These are phyloP conservation scores for Lobophora halterata DNA, from an alignment of 2,888 invertebrate genomes.

Conservation along the genomic window DNA sequence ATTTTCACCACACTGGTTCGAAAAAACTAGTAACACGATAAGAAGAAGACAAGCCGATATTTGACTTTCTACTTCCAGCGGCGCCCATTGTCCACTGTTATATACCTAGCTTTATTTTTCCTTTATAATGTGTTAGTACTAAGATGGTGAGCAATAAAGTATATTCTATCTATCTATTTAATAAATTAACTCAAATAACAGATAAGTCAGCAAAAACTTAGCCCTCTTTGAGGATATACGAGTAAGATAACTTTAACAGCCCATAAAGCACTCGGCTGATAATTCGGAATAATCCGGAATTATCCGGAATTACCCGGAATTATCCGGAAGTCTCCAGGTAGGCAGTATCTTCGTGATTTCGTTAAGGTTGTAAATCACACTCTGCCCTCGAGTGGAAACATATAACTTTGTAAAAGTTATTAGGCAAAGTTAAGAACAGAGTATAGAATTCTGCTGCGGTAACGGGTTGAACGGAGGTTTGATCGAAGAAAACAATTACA, in stretches of 20 bases:
- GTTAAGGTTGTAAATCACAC: slow-evolving; percentile 38
- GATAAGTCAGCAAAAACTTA: background rate
- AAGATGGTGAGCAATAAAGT: too few relatives aligned
- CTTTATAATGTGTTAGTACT: too few relatives aligned
- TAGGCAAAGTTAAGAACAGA: slow-evolving; percentile 21
- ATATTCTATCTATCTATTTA: too few relatives aligned
- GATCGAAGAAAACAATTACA: too few relatives aligned
- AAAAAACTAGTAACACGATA: too few relatives aligned
- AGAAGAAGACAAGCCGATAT: too few relatives aligned
- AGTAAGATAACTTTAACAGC: slow-evolving; percentile 10
- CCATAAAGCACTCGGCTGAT: slow-evolving; percentile 7
- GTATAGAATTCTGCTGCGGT: background rate
- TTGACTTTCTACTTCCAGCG: too few relatives aligned
- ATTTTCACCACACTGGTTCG: too few relatives aligned
- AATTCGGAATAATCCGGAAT: slow-evolving; percentile 15
- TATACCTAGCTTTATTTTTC: too few relatives aligned
- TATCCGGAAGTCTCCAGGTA: slow-evolving; percentile 18
- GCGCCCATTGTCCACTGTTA: too few relatives aligned
- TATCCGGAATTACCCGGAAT: slow-evolving; percentile 13
- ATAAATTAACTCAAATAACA: slow-evolving; percentile 5
- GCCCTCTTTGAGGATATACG: slow-evolving; percentile 5
- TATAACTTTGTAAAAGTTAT: slow-evolving; percentile 37
- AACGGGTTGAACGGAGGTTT: too few relatives aligned
- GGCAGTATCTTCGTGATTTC: slow-evolving; percentile 30
- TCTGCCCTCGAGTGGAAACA: slow-evolving; percentile 30